Evolutionary conservation across 2,113 vertebrate genomes (phyloP).

Genomic region (Charadrius vociferus): DNA sequence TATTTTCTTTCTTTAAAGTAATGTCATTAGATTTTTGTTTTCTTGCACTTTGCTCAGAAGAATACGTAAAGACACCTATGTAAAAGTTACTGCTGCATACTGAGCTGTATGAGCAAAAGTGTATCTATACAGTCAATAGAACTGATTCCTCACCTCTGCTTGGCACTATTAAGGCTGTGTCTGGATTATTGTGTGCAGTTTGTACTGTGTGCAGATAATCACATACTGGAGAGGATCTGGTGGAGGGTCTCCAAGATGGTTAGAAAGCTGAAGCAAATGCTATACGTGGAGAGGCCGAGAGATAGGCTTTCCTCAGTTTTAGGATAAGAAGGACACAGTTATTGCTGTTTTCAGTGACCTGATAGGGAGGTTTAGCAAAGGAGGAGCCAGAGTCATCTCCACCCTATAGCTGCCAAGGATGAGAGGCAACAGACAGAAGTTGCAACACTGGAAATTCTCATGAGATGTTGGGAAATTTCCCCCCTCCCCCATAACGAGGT

Average conservation of each 20-base stretch:
- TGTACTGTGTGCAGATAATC: background rate
- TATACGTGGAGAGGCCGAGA: fast-evolving
- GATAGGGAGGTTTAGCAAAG: background rate
- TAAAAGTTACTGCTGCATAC: background rate
- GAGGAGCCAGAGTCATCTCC: background rate
- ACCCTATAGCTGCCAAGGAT: background rate
- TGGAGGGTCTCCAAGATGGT: background rate
- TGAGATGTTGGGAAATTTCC: background rate
- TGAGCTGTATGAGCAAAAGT: background rate
- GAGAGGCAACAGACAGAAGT: background rate
- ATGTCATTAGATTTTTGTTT: background rate
- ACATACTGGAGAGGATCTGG: fast-evolving
- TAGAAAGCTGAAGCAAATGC: background rate
- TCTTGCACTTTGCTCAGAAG: background rate
- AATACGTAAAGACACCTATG: background rate
- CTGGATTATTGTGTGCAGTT: background rate
- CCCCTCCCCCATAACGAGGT: background rate
- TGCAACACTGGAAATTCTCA: slow-evolving; percentile 16
- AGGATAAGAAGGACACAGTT: background rate
- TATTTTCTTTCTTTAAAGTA: background rate
- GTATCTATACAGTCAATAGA: background rate
- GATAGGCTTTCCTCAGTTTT: background rate
- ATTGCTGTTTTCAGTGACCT: background rate
- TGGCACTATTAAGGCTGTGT: background rate
- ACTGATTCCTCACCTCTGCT: background rate